These are phyloP conservation scores for Delphinapterus leucas DNA, from an alignment of 2,113 vertebrate genomes.

Conservation along the genomic window DNA sequence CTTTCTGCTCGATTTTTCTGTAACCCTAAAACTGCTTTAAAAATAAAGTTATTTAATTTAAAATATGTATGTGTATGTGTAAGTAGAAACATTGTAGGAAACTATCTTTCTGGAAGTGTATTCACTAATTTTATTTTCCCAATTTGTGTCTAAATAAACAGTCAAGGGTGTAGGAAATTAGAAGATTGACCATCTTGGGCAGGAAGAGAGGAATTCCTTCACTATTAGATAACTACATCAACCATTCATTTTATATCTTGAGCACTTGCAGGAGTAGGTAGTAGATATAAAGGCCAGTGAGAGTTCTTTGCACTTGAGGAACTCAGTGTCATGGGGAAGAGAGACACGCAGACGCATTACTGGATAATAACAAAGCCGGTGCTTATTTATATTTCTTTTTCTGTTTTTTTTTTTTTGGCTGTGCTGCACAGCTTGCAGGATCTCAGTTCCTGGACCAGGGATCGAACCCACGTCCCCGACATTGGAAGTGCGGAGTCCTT, in stretches of 20 bases:
- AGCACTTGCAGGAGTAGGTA: neutral
- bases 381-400: neutral
- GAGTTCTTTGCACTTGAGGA: neutral
- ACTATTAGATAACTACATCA: neutral
- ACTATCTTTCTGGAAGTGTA: neutral
- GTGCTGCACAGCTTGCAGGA: neutral
- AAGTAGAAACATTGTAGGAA: neutral
- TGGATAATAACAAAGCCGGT: neutral
- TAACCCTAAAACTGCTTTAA: neutral
- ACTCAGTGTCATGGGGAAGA: neutral
- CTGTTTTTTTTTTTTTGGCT: too few species aligned
- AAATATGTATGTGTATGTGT: neutral
- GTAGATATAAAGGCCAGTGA: neutral
- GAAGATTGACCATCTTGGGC: neutral
- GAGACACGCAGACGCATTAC: neutral
- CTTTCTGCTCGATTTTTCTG: neutral
- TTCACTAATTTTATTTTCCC: neutral
- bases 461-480: rapidly evolving
- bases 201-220: neutral
- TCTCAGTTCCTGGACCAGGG: neutral
- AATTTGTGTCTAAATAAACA: neutral
- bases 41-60: neutral
- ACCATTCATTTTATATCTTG: neutral
- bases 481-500: rapidly evolving
- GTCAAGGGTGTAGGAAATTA: neutral